phyloP scores from a whole-genome alignment of 2,797 vertebrate genomes.

The Gobio occitaniae region DNA sequence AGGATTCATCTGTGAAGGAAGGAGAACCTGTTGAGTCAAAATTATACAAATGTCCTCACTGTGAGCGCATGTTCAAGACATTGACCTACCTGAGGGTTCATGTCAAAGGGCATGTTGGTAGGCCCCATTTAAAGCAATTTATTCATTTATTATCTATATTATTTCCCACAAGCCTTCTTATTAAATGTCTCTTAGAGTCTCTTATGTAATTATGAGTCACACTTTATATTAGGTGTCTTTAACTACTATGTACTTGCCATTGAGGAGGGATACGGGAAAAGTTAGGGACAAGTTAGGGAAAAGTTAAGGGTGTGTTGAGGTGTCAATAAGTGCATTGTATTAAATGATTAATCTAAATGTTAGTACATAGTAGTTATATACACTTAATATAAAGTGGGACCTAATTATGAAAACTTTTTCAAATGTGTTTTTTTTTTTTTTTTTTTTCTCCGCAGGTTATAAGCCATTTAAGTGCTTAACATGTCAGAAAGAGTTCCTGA shows the following conservation, averaged over 20 bases:
- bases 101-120: constrained; percentile 90
- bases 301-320: background rate
- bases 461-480: constrained; percentile 89
- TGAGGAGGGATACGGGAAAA: background rate
- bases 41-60: constrained; percentile 86
- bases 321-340: background rate
- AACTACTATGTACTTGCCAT: background rate
- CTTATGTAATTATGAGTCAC: background rate
- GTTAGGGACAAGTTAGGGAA: background rate
- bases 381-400: background rate
- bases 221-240: background rate
- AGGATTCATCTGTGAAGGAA: constrained; percentile 71
- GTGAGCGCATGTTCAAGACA: constrained; percentile 87
- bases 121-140: constrained; percentile 39
- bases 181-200: background rate
- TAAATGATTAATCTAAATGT: background rate
- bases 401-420: background rate
- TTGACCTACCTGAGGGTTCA: constrained; percentile 87
- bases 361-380: background rate
- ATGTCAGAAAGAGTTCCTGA: constrained; percentile 94
- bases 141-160: background rate
- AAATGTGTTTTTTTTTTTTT: background rate
- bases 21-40: constrained; percentile 69
- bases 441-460: constrained; percentile 75
- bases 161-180: background rate